These are phyloP conservation scores for Corythucha ciliata DNA, from an alignment of 2,888 invertebrate species.

Conservation along the genomic window DNA sequence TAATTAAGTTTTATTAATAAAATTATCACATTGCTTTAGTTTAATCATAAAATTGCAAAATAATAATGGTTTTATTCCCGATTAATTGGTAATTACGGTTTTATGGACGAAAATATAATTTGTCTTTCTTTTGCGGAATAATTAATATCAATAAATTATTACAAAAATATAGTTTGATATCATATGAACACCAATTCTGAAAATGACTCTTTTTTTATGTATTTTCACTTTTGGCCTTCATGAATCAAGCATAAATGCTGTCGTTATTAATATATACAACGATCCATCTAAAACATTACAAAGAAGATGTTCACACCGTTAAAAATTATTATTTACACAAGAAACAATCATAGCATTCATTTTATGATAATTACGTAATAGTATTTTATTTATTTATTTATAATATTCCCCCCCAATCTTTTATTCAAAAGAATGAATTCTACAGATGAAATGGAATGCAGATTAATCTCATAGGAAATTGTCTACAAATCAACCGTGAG, in stretches of 20 bases:
- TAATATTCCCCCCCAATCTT: no score
- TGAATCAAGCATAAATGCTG: slow-evolving; percentile 22
- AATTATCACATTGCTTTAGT: slow-evolving; percentile 23
- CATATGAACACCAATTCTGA: slow-evolving; percentile 24
- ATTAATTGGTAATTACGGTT: slow-evolving; percentile 16
- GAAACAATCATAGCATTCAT: no score
- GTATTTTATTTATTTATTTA: no score
- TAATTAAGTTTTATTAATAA: slow-evolving; percentile 19
- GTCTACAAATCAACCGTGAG: no score
- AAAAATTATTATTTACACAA: no score
- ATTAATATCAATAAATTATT: slow-evolving; percentile 25
- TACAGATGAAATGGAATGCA: no score
- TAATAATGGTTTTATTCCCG: slow-evolving; percentile 22
- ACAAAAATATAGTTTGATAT: slow-evolving; percentile 26
- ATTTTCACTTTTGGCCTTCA: slow-evolving; percentile 20
- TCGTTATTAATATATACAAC: slow-evolving; percentile 17
- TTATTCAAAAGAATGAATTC: no score
- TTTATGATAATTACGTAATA: no score
- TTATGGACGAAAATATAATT: slow-evolving; percentile 22
- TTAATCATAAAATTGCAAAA: slow-evolving; percentile 25
- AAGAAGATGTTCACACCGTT: no score
- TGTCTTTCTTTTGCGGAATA: slow-evolving; percentile 26
- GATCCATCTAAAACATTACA: no score
- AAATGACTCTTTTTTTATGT: slow-evolving; percentile 12
- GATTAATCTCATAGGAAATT: no score